Percentiles rank a stretch among this genome's conserved stretches.
These are phyloP conservation scores for Notarius quadriscutis DNA, from an alignment of 2,113 vertebrate genomes.

Conservation along the genomic window DNA sequence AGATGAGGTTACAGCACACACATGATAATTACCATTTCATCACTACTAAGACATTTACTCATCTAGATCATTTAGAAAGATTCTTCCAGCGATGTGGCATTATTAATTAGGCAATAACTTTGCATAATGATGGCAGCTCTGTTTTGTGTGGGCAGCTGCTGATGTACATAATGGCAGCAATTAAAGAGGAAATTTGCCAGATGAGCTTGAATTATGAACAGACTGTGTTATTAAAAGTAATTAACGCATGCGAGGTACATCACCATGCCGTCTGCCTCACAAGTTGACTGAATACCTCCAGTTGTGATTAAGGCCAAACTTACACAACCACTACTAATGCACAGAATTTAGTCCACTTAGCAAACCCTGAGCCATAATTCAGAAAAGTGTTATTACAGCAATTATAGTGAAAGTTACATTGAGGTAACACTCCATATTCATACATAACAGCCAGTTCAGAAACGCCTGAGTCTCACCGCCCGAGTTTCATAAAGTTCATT, in stretches of 20 bases:
- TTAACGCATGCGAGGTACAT: conserved; percentile 57
- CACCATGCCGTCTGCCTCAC: background rate
- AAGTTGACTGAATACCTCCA: conserved; percentile 4
- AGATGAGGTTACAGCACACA: conserved; percentile 29
- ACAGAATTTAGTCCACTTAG: conserved; percentile 5
- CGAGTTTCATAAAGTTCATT: background rate
- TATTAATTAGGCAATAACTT: conserved; percentile 65
- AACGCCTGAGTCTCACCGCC: background rate
- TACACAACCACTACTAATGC: conserved; percentile 3
- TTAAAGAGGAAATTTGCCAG: conserved; percentile 66
- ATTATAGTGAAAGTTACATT: conserved; percentile 12
- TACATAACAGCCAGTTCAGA: background rate
- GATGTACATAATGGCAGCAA: conserved; percentile 65
- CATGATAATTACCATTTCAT: conserved; percentile 57
- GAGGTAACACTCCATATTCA: background rate
- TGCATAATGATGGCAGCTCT: conserved; percentile 57
- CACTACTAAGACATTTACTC: conserved; percentile 58
- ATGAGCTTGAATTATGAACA: conserved; percentile 69
- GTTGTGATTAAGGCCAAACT: conserved; percentile 18
- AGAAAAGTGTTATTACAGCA: conserved; percentile 16
- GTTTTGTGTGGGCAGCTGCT: conserved; percentile 60
- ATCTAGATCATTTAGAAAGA: conserved; percentile 60
- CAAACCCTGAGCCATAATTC: conserved; percentile 2
- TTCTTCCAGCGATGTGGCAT: conserved; percentile 51
- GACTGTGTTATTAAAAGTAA: conserved; percentile 68